Conservation (phyloP, 2,888 invertebrate species). For the Limnephilus lunatus region DNA sequence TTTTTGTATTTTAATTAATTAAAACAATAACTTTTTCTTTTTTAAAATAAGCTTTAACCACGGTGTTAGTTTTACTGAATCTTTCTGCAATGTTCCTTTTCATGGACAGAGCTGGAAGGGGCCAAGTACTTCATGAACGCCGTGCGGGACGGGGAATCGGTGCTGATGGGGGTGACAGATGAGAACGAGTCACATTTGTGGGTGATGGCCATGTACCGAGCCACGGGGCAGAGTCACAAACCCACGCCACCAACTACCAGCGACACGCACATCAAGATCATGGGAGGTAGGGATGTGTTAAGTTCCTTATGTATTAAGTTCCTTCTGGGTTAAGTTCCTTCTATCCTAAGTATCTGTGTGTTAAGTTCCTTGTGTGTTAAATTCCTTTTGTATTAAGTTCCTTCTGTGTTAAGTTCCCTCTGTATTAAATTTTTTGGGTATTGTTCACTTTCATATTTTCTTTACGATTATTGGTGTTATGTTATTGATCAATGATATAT, state of each 20-base stretch:
- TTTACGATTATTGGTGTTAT: too few relatives aligned
- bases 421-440: too few relatives aligned
- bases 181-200: conserved; percentile 98
- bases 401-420: too few relatives aligned
- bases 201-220: conserved; percentile 99
- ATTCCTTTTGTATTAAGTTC: too few relatives aligned
- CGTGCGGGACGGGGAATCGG: conserved; percentile 98
- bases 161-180: conserved; percentile 96
- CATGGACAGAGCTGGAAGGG: conserved; percentile 88
- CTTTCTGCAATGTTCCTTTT: conserved; percentile 38
- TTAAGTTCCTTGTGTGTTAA: neutral
- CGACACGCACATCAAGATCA: conserved; percentile 84
- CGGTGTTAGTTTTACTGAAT: neutral
- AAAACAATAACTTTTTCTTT: too few relatives aligned
- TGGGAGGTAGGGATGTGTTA: conserved; percentile 83
- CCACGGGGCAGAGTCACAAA: conserved; percentile 99
- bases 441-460: neutral
- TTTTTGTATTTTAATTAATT: too few relatives aligned
- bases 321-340: too few relatives aligned
- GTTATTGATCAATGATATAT: too few relatives aligned
- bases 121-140: conserved; percentile 98
- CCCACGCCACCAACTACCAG: conserved; percentile 95
- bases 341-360: too few relatives aligned
- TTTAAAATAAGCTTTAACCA: neutral
- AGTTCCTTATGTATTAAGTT: neutral